phyloP scores from a whole-genome alignment of 2,113 vertebrate genomes.

The Cinclus cinclus region DNA sequence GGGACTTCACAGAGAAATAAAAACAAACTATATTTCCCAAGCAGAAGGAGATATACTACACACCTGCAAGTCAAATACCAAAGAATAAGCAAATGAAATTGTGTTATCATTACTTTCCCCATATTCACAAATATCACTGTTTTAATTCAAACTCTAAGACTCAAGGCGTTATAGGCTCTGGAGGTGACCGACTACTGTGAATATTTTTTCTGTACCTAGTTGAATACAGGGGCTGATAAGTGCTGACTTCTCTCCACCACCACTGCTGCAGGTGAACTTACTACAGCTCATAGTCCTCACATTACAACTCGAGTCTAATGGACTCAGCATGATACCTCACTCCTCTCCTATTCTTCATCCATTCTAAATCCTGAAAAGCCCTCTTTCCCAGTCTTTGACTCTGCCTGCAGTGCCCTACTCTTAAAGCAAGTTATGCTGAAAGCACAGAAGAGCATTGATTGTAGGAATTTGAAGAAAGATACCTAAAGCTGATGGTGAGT shows the following conservation, averaged over 20 bases:
- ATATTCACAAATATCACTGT: background rate
- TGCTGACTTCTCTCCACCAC: background rate
- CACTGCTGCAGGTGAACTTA: background rate
- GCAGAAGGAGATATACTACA: background rate
- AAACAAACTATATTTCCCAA: background rate
- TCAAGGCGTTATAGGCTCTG: background rate
- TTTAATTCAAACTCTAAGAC: background rate
- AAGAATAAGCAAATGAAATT: background rate
- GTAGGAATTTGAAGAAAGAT: background rate
- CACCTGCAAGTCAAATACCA: background rate
- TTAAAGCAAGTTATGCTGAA: background rate
- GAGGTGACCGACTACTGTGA: background rate
- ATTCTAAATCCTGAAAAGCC: background rate
- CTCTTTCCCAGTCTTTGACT: background rate
- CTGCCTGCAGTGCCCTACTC: background rate
- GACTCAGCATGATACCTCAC: background rate
- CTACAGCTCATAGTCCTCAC: background rate
- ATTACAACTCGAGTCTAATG: background rate
- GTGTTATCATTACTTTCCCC: background rate
- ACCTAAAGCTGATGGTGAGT: background rate
- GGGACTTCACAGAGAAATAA: background rate
- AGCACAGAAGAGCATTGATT: background rate
- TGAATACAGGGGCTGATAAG: background rate
- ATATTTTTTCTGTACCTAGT: background rate
- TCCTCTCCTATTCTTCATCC: background rate